A percentile compares a stretch with the other conserved stretches of the same genome.
phyloP scores from a whole-genome alignment of 1,140 invertebrate genomes.

The Pseudoatta argentina region DNA sequence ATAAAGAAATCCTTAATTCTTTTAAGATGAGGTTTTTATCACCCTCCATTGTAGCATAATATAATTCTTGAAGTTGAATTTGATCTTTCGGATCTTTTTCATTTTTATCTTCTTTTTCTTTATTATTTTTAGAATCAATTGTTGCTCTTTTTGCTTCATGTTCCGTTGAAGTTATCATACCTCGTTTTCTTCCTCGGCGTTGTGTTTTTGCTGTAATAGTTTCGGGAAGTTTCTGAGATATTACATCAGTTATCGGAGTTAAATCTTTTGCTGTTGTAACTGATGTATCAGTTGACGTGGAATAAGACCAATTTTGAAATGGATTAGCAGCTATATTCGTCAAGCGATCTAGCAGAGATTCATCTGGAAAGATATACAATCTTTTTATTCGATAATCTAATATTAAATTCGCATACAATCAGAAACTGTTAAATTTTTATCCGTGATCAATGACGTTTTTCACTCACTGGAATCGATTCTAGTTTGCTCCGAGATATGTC shows the following conservation, averaged over 20 bases:
- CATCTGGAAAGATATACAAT: constrained; percentile 77
- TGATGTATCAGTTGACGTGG: constrained; percentile 70
- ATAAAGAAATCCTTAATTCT: constrained; percentile 76
- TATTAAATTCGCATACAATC: neutral
- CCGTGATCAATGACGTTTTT: neutral
- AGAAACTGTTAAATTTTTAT: constrained; percentile 2
- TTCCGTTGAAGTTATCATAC: constrained; percentile 61
- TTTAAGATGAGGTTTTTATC: constrained; percentile 73
- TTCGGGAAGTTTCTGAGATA: constrained; percentile 19
- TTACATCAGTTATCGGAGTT: constrained; percentile 20
- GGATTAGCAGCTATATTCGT: constrained; percentile 92
- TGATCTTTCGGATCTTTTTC: constrained; percentile 79
- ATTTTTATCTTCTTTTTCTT: constrained; percentile 39
- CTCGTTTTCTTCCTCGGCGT: constrained; percentile 82
- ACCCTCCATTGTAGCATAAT: constrained; percentile 84
- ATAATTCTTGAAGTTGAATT: constrained; percentile 81
- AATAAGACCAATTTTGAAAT: constrained; percentile 92
- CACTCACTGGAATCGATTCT: constrained; percentile 86
- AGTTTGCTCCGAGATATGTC: constrained; percentile 93
- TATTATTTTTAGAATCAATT: constrained; percentile 67
- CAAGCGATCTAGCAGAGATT: constrained; percentile 87
- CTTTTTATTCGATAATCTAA: constrained; percentile 17
- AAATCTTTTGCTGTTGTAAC: constrained; percentile 68
- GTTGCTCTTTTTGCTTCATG: constrained; percentile 74
- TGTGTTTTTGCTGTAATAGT: constrained; percentile 75